phyloP scores from a whole-genome alignment of 2,113 vertebrate species.

The Myiozetetes cayanensis region DNA sequence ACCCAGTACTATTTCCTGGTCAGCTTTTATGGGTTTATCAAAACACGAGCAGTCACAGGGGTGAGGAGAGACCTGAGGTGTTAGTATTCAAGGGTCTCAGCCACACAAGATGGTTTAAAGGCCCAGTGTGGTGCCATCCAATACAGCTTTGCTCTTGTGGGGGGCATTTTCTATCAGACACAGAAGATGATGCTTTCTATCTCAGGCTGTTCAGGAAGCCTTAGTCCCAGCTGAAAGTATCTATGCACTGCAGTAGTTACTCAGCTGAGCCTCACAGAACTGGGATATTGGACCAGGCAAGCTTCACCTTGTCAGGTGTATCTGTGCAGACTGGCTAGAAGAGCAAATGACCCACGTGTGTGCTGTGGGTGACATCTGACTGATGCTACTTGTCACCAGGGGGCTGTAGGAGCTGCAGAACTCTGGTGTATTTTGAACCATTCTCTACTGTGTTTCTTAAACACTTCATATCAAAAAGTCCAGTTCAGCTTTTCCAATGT shows the following conservation, averaged over 20 bases:
- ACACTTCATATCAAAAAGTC: neutral
- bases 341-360: rapidly evolving
- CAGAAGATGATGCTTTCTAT: neutral
- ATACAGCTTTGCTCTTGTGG: neutral
- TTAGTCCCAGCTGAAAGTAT: neutral
- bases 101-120: neutral
- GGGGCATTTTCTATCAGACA: neutral
- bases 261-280: neutral
- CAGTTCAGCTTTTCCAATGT: neutral
- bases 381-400: neutral
- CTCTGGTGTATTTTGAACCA: neutral
- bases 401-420: neutral
- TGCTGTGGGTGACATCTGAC: neutral
- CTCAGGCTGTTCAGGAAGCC: neutral
- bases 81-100: neutral
- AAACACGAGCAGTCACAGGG: neutral
- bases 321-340: neutral
- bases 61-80: neutral
- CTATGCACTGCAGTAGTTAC: neutral
- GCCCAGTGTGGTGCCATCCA: neutral
- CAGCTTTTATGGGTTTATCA: neutral
- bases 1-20: neutral
- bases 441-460: neutral
- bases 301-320: neutral
- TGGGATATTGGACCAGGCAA: neutral